Evolutionary conservation across 1,140 invertebrate species (phyloP), one percentile per base, ranked within the genome.

Genomic region (Metopolophium dirhodum): DNA sequence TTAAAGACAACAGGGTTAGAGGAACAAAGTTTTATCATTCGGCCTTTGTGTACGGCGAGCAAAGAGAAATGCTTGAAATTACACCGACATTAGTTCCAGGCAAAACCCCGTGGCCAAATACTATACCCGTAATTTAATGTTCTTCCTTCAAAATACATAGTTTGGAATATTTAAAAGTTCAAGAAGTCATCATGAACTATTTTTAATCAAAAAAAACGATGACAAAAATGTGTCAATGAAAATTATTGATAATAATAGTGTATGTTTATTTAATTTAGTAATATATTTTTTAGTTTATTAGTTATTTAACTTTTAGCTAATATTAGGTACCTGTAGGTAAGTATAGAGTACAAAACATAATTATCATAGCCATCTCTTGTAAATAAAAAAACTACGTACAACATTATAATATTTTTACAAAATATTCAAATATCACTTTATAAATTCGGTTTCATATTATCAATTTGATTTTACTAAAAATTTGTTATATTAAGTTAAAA

Each of bases 11-110:
- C 61, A n/a, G 26, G 61, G 90, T 47, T 47, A 41, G 35, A 22
- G 20, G 37, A 61, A 91, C 41, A 77, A 82, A 91, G 57, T 91
- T 91, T 68, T 77, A 91, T 77, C 57, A 77, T 91, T 91, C 61
- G 20, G 20, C 26, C 26, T 68, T 91, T 77, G 57, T 82, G 26
- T 51, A 37, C 57, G 7, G 61, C 8, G 11, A 45, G 57, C 30
- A 41, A 45, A n/a, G 41, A 91, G 37, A 91, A 91, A 91, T 68
- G 57, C 54, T 91, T 77, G 90, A 91, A 47, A 91, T 77, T 77
- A 77, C 54, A 77, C 41, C 41, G 61, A 77, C 41, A 77, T 91
- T 77, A 91, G 57, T 68, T 68, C 20, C 35, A 68, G n/a, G 51
- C 88, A 37, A 89, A 89, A 54, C 47, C 87, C 47, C 30, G 18